Base-by-base conservation (phyloP, 2,888 invertebrate species). In the Mermis nigrescens region DNA sequence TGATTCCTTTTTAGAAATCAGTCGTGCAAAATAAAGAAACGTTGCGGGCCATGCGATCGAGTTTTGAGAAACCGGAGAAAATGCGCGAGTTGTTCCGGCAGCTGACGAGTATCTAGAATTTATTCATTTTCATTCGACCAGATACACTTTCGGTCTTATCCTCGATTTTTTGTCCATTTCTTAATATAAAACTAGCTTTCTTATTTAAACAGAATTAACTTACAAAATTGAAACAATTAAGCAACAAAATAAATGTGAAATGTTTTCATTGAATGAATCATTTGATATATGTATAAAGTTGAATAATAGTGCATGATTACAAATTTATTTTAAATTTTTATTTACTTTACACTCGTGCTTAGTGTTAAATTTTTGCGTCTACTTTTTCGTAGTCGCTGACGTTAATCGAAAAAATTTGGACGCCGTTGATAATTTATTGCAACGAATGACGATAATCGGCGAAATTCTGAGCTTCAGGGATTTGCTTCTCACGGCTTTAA, bases 61-160 rank as follows among this genome's bases (percentile, higher is more conserved):
- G 90, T 74, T 99, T 94, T 72, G 98, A 99, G 73, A 94, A 98
- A 71, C 94, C 95, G 0, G 94, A 95, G 68, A 83, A 88, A 45
- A 95, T 98, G 94, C 87, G 87, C 72, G 94, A 95, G 68, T 85
- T 95, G 66, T 88, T 87, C 68, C 86, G 87, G 71, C 82, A 82
- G 68, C 75, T 95, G 58, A 52, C 57, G 4, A 55, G 62, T 57
- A 57, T n/a, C 22, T 7, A 7, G n/a, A n/a, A n/a, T n/a, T n/a
- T n/a, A n/a, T n/a, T 15, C 31, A 15, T 4, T 7, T 7, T 31
- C 27, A 29, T 4, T 4, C 7, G 32, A 12, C 7, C 22, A 31
- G n/a, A 4, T n/a, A n/a, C n/a, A n/a, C n/a, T n/a, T n/a, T n/a
- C n/a, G n/a, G n/a, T n/a, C n/a, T n/a, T n/a, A n/a, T n/a, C n/a